Base-by-base conservation (phyloP, 2,113 vertebrate genomes). In the Blennius ocellaris region DNA sequence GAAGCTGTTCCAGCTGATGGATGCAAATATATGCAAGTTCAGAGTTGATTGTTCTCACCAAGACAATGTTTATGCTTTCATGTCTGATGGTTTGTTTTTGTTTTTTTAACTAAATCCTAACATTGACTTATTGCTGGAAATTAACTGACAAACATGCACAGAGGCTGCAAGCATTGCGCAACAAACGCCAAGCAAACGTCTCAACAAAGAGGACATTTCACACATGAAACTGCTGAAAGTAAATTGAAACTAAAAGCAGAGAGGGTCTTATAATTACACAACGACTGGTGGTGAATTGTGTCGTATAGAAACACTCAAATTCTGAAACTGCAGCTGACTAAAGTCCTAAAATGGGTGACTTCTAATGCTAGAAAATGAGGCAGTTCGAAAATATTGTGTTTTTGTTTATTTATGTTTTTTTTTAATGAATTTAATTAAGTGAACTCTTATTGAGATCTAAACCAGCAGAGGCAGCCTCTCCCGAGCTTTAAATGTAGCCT, bases 101-200 rank as follows among this genome's bases (percentile, higher is more conserved):
- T 59, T 43, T 47, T 37, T 50, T 8, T 47, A 53, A 47, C 40
- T 8, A n/a, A 57, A 44, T 66, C 48, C 30, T n/a, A 16, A 47
- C 41, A 11, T 6, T 11, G 6, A 0, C 41, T 38, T 15, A 17
- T 15, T 73, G 39, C 41, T 1, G 12, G 2, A 65, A 38, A 5
- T 53, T 1, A 66, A 49, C 11, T 59, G 30, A 7, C 36, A 17
- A 14, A 1, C 14, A 43, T 0, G 64, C 14, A 68, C 39, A 40
- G 64, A 83, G 56, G 81, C 80, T 84, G 76, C 72, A 87, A 64
- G 88, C 81, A 72, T 8, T 71, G 76, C 50, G 73, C 73, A 78
- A 68, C 51, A 78, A 38, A 74, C 86, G 73, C 58, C 63, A 82
- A 75, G 76, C 80, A 68, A 30, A 69, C 48, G 43, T 47, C 40